phyloP scores from a whole-genome alignment of 2,797 vertebrate species.

The Holocentrus rufus region DNA sequence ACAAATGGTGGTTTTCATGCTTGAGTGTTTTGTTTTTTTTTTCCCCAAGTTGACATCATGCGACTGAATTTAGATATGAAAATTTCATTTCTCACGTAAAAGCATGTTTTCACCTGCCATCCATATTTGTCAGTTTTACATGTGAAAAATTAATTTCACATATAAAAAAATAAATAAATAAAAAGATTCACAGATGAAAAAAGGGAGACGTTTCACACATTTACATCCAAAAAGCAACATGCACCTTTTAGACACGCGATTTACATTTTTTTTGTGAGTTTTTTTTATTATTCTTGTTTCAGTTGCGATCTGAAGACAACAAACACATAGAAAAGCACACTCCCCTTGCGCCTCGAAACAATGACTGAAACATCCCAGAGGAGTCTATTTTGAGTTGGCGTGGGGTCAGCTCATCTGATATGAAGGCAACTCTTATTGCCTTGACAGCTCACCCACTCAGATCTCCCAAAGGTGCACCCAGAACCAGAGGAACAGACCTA shows the following conservation, averaged over 20 bases:
- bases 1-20: constrained; percentile 37
- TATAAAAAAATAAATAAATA: neutral
- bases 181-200: neutral
- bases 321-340: constrained; percentile 11
- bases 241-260: neutral
- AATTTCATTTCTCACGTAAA: too few relatives aligned
- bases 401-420: constrained; percentile 53
- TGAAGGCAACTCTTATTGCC: constrained; percentile 45
- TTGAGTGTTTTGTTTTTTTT: constrained; percentile 4
- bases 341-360: constrained; percentile 38
- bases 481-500: constrained; percentile 44
- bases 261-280: neutral
- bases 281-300: constrained; percentile 38
- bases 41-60: constrained; percentile 18
- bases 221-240: neutral
- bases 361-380: constrained; percentile 37
- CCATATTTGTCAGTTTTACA: constrained; percentile 11
- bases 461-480: constrained; percentile 55
- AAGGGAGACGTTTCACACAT: neutral
- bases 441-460: constrained; percentile 68
- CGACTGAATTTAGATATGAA: neutral
- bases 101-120: constrained; percentile 8
- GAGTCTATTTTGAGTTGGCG: constrained; percentile 56
- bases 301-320: constrained; percentile 2
- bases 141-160: constrained; percentile 6